Base-by-base conservation (phyloP, 2,888 invertebrate genomes). In the Tolmerus cingulatus region DNA sequence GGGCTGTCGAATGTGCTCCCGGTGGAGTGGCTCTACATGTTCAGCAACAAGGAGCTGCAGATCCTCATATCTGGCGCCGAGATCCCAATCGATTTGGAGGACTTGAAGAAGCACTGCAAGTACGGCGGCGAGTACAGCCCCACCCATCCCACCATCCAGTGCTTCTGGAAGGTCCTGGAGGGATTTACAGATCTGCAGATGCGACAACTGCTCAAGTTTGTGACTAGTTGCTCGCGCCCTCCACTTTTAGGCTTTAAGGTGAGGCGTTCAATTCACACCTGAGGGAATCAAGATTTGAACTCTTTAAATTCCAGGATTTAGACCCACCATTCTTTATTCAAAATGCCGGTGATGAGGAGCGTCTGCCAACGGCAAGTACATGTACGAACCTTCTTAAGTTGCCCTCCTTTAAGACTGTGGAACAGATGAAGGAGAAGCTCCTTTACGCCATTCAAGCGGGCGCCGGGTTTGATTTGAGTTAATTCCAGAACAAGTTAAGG, bases 371-470 rank as follows among this genome's bases (percentile, higher is more conserved):
- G 14, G 97, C 99, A 9, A 98, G 98, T 92, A 99, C 99, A 5
- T 99, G 99, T 92, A 97, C 99, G 96, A 99, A 99, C 94, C 94
- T 99, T 89, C 94, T 99, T 88, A 99, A 99, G 93, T 94, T 99
- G 90, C 99, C 99, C 0, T 96, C 98, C 91, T 98, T 98, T 91
- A 94, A 94, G 89, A 96, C 96, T 81, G 96, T 97, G 90, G 94
- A 95, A 87, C 94, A 95, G 87, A 93, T 99, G 90, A 94, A 95
- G 57, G 96, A 96, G 90, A 98, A 98, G 92, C 94, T 99, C 87
- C 93, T 98, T 12, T 98, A 98, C 91, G 98, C 98, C 76, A 97
- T 99, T 90, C 97, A 98, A 93, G 96, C 98, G 88, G 98, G 97
- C 90, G 97, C 98, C 74, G 99, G 99, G 74, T 99, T 99, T 93